phyloP scores from a whole-genome alignment of 2,888 invertebrate genomes.

The Yponomeuta cagnagella region DNA sequence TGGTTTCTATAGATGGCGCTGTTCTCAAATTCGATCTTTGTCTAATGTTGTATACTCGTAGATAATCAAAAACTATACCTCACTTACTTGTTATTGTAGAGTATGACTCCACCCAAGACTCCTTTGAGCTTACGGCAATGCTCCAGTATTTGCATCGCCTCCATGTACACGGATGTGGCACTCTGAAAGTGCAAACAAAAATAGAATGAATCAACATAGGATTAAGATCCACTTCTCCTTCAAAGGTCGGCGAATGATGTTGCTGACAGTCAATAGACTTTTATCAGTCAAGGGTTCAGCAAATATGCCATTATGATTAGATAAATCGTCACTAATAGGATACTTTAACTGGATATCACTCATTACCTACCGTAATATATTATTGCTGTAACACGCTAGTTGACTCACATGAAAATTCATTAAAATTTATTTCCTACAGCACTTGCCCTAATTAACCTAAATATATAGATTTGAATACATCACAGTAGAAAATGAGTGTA shows the following conservation, averaged over 20 bases:
- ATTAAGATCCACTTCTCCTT: background rate
- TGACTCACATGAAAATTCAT: too few species aligned
- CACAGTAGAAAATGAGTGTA: too few species aligned
- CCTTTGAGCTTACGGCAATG: constrained; percentile 86
- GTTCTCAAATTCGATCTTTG: too few species aligned
- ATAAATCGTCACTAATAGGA: background rate
- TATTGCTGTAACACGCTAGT: too few species aligned
- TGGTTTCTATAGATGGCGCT: too few species aligned
- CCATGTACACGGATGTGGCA: constrained; percentile 89
- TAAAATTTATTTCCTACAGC: too few species aligned
- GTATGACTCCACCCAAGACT: constrained; percentile 88
- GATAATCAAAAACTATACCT: too few species aligned
- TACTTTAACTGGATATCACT: background rate
- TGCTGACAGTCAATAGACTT: constrained; percentile 17
- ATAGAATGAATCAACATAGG: background rate
- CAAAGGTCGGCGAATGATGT: constrained; percentile 9
- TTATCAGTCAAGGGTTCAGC: background rate
- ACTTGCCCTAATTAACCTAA: too few species aligned
- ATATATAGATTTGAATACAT: too few species aligned
- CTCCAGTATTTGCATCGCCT: constrained; percentile 90
- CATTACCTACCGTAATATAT: background rate
- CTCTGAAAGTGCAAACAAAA: constrained; percentile 75
- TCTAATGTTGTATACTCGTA: too few species aligned
- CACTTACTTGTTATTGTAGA: constrained; percentile 91
- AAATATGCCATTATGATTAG: background rate